Conservation (phyloP, 2,113 vertebrate species). For the Dascyllus trimaculatus region DNA sequence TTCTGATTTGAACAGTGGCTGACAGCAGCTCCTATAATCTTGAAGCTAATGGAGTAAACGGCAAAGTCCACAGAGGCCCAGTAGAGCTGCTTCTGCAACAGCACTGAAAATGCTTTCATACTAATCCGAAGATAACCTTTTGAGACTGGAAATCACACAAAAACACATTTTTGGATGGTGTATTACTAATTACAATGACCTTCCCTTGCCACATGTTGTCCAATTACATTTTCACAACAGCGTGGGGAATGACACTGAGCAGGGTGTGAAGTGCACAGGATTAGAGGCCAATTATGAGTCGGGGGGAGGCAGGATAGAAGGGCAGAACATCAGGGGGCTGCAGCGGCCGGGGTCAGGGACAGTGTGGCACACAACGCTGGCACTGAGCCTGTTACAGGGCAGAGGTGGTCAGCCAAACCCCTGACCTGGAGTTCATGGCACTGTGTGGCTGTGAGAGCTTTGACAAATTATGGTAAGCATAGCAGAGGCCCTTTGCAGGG, state of each 20-base stretch:
- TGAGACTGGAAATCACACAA: not conserved
- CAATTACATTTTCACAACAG: slow-evolving; percentile 43
- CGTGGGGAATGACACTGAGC: slow-evolving; percentile 36
- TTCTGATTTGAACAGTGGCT: slow-evolving; percentile 48
- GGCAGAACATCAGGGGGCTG: slow-evolving; percentile 38
- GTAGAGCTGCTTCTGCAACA: not conserved
- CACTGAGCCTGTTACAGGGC: slow-evolving; percentile 12
- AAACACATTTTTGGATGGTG: not conserved
- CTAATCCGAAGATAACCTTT: not conserved
- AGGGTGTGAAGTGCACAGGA: slow-evolving; percentile 48
- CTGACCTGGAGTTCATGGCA: slow-evolving; percentile 34
- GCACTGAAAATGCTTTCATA: not conserved
- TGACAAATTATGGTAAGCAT: slow-evolving; percentile 1
- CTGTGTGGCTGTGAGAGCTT: slow-evolving; percentile 6
- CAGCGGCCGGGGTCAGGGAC: slow-evolving; percentile 57
- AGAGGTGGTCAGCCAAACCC: slow-evolving; percentile 15
- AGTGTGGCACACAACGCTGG: slow-evolving; percentile 47
- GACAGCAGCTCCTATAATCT: slow-evolving; percentile 37
- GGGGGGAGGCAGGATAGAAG: slow-evolving; percentile 23
- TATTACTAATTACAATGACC: not conserved
- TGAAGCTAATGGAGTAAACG: slow-evolving; percentile 36
- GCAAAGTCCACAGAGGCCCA: slow-evolving; percentile 7
- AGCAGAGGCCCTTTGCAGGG: slow-evolving; percentile 24
- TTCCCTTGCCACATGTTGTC: slow-evolving; percentile 38
- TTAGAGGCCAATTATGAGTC: slow-evolving; percentile 67